These are phyloP conservation scores for Spialia ferax DNA, from an alignment of 2,888 invertebrate species.

Conservation along the genomic window DNA sequence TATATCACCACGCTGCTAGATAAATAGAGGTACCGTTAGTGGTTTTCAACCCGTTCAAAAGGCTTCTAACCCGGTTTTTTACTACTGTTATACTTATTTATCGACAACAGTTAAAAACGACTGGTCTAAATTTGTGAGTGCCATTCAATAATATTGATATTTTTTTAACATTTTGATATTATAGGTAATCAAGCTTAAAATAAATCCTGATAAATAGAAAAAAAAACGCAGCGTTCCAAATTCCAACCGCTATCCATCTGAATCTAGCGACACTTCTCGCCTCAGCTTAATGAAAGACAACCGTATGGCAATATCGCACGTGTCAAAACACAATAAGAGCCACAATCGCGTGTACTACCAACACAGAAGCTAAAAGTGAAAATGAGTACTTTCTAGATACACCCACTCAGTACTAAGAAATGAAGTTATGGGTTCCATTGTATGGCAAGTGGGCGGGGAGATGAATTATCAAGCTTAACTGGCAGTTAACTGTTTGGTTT, in stretches of 20 bases:
- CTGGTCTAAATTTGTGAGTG: too few species aligned
- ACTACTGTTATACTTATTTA: too few species aligned
- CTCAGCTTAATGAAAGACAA: background rate
- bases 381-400: slow-evolving; percentile 52
- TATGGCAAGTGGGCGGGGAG: slow-evolving; percentile 18
- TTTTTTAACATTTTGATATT: too few species aligned
- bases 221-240: slow-evolving; percentile 13
- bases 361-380: slow-evolving; percentile 49
- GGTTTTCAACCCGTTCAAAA: too few species aligned
- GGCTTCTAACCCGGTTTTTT: too few species aligned
- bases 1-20: too few species aligned
- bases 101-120: too few species aligned
- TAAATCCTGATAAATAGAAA: background rate
- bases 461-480: slow-evolving; percentile 17
- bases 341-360: slow-evolving; percentile 20
- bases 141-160: too few species aligned
- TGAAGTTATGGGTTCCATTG: slow-evolving; percentile 32
- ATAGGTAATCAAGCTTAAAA: too few species aligned
- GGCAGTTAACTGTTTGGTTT: slow-evolving; percentile 21
- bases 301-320: slow-evolving; percentile 28
- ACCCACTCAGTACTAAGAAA: slow-evolving; percentile 31
- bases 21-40: too few species aligned
- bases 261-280: background rate
- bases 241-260: slow-evolving; percentile 18
- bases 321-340: slow-evolving; percentile 15